These are phyloP conservation scores for Pseudachorutes palmiensis DNA, from an alignment of 1,140 invertebrate genomes.

Conservation along the genomic window DNA sequence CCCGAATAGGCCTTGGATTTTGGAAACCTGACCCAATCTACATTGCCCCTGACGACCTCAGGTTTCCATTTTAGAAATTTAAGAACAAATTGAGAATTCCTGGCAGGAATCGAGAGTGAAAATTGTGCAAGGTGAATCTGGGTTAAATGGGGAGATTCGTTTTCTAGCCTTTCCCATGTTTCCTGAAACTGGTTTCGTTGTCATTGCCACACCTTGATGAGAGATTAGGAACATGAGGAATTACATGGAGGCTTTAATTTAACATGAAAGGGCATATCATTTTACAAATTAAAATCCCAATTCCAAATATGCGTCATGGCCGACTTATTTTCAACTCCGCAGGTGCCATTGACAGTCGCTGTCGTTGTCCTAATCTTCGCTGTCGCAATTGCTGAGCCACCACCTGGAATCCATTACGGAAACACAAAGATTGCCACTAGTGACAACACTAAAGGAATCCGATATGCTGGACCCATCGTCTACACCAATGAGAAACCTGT, in stretches of 20 bases:
- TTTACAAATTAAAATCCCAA: too few relatives aligned
- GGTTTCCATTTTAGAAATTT: background rate
- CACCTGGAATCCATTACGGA: background rate
- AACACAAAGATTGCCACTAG: background rate
- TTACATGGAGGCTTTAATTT: too few relatives aligned
- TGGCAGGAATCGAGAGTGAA: background rate
- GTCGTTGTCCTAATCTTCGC: background rate
- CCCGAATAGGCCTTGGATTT: background rate
- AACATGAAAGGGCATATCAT: too few relatives aligned
- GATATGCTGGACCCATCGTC: slow-evolving; percentile 45
- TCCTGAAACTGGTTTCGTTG: background rate
- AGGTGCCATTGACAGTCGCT: background rate
- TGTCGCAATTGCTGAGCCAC: background rate
- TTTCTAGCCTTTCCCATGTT: background rate
- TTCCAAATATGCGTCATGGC: too few relatives aligned
- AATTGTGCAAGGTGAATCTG: background rate
- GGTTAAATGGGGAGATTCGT: background rate
- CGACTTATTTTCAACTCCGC: background rate
- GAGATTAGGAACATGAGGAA: too few relatives aligned
- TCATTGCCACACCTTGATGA: background rate
- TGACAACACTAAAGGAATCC: slow-evolving; percentile 36
- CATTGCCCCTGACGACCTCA: background rate
- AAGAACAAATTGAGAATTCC: background rate
- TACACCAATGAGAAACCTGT: slow-evolving; percentile 46
- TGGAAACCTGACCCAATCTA: background rate